A percentile compares a stretch with the other conserved stretches of the same genome.
phyloP scores from a whole-genome alignment of 2,113 vertebrate species.

The Pitta sordida region DNA sequence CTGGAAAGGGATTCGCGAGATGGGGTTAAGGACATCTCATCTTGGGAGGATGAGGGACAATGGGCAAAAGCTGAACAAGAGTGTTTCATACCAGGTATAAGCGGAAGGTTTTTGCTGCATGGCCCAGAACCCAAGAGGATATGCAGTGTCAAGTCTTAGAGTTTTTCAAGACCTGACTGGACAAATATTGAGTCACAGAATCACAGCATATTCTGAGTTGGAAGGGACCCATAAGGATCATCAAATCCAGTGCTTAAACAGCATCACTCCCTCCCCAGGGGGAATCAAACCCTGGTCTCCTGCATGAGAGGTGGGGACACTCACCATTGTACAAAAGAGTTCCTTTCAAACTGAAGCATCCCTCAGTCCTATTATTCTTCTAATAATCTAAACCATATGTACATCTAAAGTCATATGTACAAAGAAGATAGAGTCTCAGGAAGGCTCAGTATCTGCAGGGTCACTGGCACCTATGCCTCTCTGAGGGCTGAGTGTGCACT shows the following conservation, averaged over 20 bases:
- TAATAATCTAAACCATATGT: no score
- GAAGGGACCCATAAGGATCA: no score
- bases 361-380: background rate
- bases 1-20: background rate
- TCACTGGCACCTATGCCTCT: background rate
- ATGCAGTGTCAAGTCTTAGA: background rate
- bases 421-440: background rate
- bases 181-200: background rate
- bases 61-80: background rate
- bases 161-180: background rate
- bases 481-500: background rate
- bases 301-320: no score
- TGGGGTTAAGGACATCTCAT: accelerated
- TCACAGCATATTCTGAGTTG: no score
- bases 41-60: background rate
- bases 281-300: no score
- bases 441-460: accelerated
- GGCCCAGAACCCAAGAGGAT: background rate
- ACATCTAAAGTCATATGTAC: accelerated
- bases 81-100: background rate
- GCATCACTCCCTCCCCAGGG: no score
- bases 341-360: background rate
- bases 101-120: background rate
- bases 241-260: no score
- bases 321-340: no score